Evolutionary conservation across 2,113 vertebrate genomes (phyloP), one percentile per base, ranked within the genome.

Genomic region (Neogobius melanostomus): DNA sequence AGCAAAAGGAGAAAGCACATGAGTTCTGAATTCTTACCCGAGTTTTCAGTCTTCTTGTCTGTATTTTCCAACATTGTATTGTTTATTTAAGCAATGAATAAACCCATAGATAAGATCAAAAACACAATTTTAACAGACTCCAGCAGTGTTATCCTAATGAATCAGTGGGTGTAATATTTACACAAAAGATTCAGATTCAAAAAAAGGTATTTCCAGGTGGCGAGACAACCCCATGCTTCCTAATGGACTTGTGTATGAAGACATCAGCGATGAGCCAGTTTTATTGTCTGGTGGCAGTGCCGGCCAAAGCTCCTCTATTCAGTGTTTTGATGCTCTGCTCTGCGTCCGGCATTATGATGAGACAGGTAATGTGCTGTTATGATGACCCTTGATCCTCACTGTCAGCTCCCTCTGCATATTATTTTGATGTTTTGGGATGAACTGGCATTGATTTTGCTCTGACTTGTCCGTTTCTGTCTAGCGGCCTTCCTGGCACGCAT

Each of bases 401-500:
- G 48, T 76, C 72, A 79, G 63, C 68, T 67, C 54, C 73, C 64
- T 48, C 69, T 62, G 15, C 48, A 63, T 74, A 73, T 79, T 45
- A 36, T 45, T 71, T 68, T 56, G 46, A 67, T 63, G 49, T 65
- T 64, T 77, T 16, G 36, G 71, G 54, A 44, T 28, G 56, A 16
- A 71, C 51, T 68, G 42, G 68, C 65, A 75, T 71, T 69, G 65
- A 82, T 69, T 47, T 50, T 50, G 49, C 49, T 11, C 12, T 50
- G 12, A 14, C 49, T 28, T 50, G 49, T 77, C n/a, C 3, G 28
- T 3, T 62, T 42, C 67, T 69, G 83, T 94, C 90, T 82, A 1
- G 84, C 66, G 51, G 76, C 84, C 2, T 96, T 93, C 90, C 90
- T 96, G 74, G 83, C 59, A 79, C 86, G 92, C 74, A 95, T 96